Conservation (phyloP, 2,797 vertebrate genomes). For the Cyclura pinguis region DNA sequence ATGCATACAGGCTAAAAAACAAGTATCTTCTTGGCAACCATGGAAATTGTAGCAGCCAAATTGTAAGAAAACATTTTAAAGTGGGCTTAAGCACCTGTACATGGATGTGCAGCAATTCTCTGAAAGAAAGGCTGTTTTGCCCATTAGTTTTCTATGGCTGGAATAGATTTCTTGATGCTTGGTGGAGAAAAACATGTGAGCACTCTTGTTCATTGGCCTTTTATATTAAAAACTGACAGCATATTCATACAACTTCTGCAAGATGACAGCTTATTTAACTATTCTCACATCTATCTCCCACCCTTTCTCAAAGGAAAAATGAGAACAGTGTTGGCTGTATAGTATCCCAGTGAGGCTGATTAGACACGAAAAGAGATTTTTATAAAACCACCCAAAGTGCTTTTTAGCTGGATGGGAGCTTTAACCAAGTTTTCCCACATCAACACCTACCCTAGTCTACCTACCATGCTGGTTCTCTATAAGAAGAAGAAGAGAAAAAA, state of each 20-base stretch:
- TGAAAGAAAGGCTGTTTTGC: not conserved
- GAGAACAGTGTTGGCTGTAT: not conserved
- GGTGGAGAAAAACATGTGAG: not conserved
- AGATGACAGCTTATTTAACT: not conserved
- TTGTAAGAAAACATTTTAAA: not conserved
- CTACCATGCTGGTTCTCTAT: not conserved
- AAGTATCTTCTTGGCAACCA: not conserved
- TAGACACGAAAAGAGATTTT: not conserved
- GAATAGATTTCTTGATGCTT: not conserved
- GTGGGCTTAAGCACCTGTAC: not conserved
- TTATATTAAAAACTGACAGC: not conserved
- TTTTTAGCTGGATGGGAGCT: not conserved
- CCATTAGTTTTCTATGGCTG: not conserved
- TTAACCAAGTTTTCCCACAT: not conserved
- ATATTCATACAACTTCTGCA: not conserved
- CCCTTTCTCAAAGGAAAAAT: conserved; percentile 18
- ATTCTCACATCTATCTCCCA: not conserved
- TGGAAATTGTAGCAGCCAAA: not conserved
- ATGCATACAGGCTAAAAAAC: not conserved
- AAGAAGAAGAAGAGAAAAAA: not conserved
- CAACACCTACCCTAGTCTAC: not conserved
- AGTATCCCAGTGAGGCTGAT: not conserved
- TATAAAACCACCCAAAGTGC: not conserved
- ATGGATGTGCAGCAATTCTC: not conserved
- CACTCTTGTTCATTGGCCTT: not conserved